A percentile compares a stretch with the other conserved stretches of the same genome.
Evolutionary conservation across 2,888 invertebrate genomes (phyloP).

Genomic region (Drosophila affinis): DNA sequence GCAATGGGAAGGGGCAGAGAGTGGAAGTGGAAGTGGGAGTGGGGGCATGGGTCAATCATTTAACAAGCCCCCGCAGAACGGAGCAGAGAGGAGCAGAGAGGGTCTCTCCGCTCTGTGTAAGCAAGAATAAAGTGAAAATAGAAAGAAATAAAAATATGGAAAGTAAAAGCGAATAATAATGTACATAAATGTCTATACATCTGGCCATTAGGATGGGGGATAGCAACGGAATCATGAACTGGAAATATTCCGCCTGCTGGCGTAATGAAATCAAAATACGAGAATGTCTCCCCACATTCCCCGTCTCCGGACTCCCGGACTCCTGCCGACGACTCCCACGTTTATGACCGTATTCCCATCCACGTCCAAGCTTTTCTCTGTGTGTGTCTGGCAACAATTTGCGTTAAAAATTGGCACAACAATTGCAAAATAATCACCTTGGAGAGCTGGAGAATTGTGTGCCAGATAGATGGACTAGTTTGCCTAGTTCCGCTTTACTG

Average conservation of each 20-base stretch:
- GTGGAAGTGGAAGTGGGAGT: too few species aligned
- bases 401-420: slow-evolving; percentile 60
- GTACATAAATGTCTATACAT: slow-evolving; percentile 40
- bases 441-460: slow-evolving; percentile 49
- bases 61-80: slow-evolving; percentile 35
- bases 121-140: slow-evolving; percentile 44
- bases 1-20: background rate
- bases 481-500: slow-evolving; percentile 27
- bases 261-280: slow-evolving; percentile 65
- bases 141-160: slow-evolving; percentile 24
- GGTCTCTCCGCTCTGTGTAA: slow-evolving; percentile 11
- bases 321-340: background rate
- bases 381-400: slow-evolving; percentile 36
- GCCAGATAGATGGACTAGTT: slow-evolving; percentile 26
- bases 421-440: slow-evolving; percentile 73
- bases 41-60: slow-evolving; percentile 37
- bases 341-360: background rate
- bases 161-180: slow-evolving; percentile 34
- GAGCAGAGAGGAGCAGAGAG: background rate
- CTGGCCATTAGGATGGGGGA: slow-evolving; percentile 39
- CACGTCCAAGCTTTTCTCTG: background rate
- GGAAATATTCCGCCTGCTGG: slow-evolving; percentile 40
- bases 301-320: background rate
- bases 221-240: slow-evolving; percentile 35
- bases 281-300: slow-evolving; percentile 20